phyloP scores from a whole-genome alignment of 2,888 invertebrate species.

The Calliphora vomitoria region DNA sequence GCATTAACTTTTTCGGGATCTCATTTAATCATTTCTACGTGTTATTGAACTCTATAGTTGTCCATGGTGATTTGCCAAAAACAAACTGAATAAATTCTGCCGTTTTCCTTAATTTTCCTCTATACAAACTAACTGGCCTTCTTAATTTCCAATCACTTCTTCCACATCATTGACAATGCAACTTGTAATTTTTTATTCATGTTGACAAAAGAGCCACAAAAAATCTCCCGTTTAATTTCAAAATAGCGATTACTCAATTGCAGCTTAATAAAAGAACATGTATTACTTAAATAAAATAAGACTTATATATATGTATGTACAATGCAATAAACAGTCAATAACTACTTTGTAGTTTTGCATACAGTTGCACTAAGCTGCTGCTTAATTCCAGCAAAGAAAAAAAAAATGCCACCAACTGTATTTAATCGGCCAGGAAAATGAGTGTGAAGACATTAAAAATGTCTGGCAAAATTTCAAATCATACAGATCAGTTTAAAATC shows the following conservation, averaged over 20 bases:
- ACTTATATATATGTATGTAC: constrained; percentile 24
- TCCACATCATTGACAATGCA: constrained; percentile 34
- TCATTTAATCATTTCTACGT: too few species aligned
- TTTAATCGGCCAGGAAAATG: too few species aligned
- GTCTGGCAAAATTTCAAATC: too few species aligned
- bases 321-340: constrained; percentile 49
- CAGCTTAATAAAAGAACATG: constrained; percentile 49
- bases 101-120: too few species aligned
- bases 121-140: constrained; percentile 31
- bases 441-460: too few species aligned
- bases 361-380: constrained; percentile 16
- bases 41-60: too few species aligned
- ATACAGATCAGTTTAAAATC: too few species aligned
- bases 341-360: constrained; percentile 36
- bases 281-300: constrained; percentile 9
- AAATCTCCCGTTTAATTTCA: constrained; percentile 55
- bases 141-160: constrained; percentile 52
- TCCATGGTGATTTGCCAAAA: too few species aligned
- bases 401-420: constrained; percentile 42
- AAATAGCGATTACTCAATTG: constrained; percentile 71
- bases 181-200: constrained; percentile 43
- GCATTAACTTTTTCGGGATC: too few species aligned
- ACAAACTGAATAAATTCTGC: too few species aligned
- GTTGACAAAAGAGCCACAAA: constrained; percentile 31
- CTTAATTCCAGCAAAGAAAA: not conserved